These are phyloP conservation scores for Danio albolineatus DNA, from an alignment of 2,797 vertebrate species.

Conservation along the genomic window DNA sequence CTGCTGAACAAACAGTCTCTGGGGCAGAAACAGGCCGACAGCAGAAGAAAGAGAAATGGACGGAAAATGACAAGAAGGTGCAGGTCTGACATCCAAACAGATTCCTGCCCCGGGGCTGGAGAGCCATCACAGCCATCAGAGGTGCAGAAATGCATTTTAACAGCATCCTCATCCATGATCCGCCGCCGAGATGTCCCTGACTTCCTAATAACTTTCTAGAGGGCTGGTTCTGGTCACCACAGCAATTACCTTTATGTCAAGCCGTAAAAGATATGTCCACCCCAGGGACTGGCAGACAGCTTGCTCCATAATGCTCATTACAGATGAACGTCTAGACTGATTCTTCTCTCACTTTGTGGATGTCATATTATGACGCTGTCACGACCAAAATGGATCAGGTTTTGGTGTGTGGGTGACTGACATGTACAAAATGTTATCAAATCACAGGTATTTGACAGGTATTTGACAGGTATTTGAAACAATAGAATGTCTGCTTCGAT, in stretches of 20 bases:
- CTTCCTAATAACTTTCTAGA: constrained; percentile 84
- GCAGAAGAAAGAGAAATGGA: constrained; percentile 18
- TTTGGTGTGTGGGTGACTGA: constrained; percentile 40
- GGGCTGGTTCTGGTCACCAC: constrained; percentile 79
- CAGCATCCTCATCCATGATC: constrained; percentile 75
- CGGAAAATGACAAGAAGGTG: constrained; percentile 30
- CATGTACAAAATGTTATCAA: constrained; percentile 19
- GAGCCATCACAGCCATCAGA: constrained; percentile 63
- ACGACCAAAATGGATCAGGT: constrained; percentile 31
- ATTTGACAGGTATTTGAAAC: not conserved
- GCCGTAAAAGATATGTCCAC: constrained; percentile 81
- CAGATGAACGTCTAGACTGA: constrained; percentile 72
- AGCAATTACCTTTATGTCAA: constrained; percentile 86
- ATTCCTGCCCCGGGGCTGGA: constrained; percentile 61
- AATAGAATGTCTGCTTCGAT: not conserved
- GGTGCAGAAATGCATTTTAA: constrained; percentile 67
- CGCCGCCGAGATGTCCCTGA: constrained; percentile 74
- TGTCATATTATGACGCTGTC: constrained; percentile 46
- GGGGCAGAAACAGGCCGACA: constrained; percentile 17
- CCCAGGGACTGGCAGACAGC: constrained; percentile 76
- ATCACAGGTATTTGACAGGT: constrained; percentile 28
- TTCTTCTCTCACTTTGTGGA: constrained; percentile 67
- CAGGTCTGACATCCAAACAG: constrained; percentile 62
- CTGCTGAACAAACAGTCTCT: constrained; percentile 32
- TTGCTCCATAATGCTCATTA: constrained; percentile 76